These are phyloP conservation scores for Willisornis vidua DNA, from an alignment of 2,113 vertebrate species.

Conservation along the genomic window DNA sequence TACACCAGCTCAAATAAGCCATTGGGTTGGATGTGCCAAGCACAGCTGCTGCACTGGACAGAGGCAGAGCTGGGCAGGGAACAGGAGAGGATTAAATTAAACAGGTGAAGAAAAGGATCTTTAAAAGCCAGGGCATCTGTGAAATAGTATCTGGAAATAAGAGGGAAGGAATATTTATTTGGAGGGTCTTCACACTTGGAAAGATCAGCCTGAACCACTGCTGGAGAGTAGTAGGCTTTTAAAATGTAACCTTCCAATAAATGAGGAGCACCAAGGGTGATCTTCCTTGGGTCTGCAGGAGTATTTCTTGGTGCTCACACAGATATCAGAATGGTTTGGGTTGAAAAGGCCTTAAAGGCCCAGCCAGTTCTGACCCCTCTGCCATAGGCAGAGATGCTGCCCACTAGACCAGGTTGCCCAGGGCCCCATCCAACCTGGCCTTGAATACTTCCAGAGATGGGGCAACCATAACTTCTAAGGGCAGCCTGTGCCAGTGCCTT, in stretches of 20 bases:
- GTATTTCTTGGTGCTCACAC: no score
- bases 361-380: no score
- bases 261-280: no score
- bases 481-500: background rate
- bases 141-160: background rate
- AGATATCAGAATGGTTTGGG: no score
- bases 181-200: no score
- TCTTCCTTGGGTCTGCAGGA: no score
- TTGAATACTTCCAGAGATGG: background rate
- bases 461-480: background rate
- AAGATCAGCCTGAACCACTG: no score
- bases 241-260: no score
- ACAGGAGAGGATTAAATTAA: background rate
- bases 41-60: fast-evolving
- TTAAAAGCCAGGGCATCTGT: background rate
- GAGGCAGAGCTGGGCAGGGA: background rate
- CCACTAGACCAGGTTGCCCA: background rate
- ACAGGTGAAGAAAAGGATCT: background rate
- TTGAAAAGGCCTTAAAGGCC: no score
- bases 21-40: fast-evolving
- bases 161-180: no score
- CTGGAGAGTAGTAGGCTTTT: no score
- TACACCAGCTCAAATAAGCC: background rate
- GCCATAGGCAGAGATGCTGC: background rate
- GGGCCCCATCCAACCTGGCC: background rate